A percentile compares a stretch with the other conserved stretches of the same genome.
These are phyloP conservation scores for Sceloporus undulatus DNA, from an alignment of 2,113 vertebrate genomes.

Conservation along the genomic window DNA sequence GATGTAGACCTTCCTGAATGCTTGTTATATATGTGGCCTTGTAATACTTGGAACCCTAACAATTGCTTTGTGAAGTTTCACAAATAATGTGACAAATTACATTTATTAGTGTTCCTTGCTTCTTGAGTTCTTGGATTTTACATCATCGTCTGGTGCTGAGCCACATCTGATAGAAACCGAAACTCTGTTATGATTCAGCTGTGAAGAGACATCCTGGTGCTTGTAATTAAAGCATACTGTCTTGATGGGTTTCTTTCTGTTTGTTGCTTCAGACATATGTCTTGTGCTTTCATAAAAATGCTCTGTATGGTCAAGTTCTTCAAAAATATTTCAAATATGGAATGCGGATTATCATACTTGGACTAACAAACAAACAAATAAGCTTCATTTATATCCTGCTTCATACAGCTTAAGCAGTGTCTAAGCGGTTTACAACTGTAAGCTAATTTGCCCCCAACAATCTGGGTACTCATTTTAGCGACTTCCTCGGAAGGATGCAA, in stretches of 20 bases:
- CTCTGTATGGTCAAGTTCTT: background rate
- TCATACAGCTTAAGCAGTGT: too few species aligned
- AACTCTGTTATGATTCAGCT: background rate
- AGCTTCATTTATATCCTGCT: too few species aligned
- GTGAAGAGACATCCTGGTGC: background rate
- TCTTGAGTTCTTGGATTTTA: background rate
- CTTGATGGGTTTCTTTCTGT: background rate
- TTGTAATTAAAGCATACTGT: background rate
- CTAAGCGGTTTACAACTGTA: too few species aligned
- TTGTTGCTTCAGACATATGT: background rate
- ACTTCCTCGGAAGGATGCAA: too few species aligned
- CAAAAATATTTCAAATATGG: background rate
- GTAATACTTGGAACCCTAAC: background rate
- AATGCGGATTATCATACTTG: too few species aligned
- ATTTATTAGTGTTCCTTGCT: background rate
- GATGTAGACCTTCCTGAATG: background rate
- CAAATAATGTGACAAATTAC: background rate
- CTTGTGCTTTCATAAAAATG: background rate
- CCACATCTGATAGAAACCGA: conserved; percentile 1
- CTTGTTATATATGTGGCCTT: background rate
- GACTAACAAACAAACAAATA: too few species aligned
- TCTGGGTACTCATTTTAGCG: too few species aligned
- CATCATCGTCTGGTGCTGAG: background rate
- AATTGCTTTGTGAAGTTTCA: background rate
- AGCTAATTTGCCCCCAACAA: too few species aligned